A percentile compares a stretch with the other conserved stretches of the same genome.
Conservation (phyloP, 2,888 invertebrate species). For the Ditylenchus weischeri region DNA sequence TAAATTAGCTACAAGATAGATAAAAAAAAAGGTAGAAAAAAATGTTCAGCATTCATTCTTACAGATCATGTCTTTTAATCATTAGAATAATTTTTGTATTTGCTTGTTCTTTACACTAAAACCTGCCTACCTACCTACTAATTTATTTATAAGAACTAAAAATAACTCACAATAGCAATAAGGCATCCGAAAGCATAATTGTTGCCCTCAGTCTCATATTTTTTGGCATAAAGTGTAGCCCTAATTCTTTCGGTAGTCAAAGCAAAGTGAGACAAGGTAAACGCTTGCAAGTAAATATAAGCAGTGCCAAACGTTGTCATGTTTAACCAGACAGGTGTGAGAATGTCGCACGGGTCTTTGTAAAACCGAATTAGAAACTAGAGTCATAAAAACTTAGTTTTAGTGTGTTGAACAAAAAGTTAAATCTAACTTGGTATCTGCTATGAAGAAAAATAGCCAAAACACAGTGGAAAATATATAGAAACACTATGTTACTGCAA, state of each 20-base stretch:
- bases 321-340: slow-evolving; percentile 1
- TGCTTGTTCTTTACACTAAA: too few species aligned
- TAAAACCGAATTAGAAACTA: not conserved
- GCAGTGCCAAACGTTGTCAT: not conserved
- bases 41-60: too few species aligned
- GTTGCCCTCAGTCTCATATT: not conserved
- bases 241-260: not conserved
- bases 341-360: slow-evolving; percentile 1
- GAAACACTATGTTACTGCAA: slow-evolving; percentile 24
- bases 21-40: too few species aligned
- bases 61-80: too few species aligned
- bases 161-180: too few species aligned
- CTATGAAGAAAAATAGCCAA: slow-evolving; percentile 28
- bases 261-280: not conserved
- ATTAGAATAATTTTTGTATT: too few species aligned
- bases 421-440: not conserved
- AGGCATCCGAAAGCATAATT: too few species aligned
- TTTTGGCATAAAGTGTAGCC: not conserved
- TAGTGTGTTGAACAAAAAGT: not conserved
- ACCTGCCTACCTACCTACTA: too few species aligned
- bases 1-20: too few species aligned
- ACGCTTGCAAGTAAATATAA: not conserved
- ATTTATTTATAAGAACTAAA: too few species aligned
- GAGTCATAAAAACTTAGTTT: too few species aligned
- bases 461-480: slow-evolving; percentile 50